These are phyloP conservation scores for Paraescarpia echinospica DNA, from an alignment of 1,140 invertebrate species.

Conservation along the genomic window DNA sequence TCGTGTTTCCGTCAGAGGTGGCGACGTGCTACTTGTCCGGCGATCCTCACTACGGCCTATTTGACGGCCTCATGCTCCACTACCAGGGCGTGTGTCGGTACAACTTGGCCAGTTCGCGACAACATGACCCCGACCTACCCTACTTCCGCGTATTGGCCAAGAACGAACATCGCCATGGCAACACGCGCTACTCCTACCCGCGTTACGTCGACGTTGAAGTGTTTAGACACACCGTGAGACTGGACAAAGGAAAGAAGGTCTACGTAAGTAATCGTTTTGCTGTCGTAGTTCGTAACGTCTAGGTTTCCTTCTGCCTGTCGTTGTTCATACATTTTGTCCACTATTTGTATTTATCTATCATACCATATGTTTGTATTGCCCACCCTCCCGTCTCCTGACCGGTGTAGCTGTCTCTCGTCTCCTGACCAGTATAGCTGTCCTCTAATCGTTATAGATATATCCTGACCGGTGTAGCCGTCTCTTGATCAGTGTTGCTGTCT, in stretches of 20 bases:
- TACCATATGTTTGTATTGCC: too few species aligned
- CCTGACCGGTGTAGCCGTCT: background rate
- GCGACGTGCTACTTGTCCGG: background rate
- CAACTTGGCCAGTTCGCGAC: background rate
- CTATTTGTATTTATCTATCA: too few species aligned
- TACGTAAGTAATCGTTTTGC: background rate
- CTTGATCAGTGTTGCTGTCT: background rate
- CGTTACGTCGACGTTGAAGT: slow-evolving; percentile 10
- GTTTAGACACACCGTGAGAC: background rate
- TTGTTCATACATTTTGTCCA: too few species aligned
- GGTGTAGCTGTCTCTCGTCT: background rate
- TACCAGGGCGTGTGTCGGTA: slow-evolving; percentile 14
- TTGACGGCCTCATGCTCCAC: slow-evolving; percentile 1
- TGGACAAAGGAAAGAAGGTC: background rate
- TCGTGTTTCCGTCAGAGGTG: background rate
- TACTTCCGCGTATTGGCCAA: slow-evolving; percentile 5
- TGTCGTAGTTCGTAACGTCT: too few species aligned
- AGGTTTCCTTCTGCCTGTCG: too few species aligned
- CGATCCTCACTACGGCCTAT: slow-evolving; percentile 3
- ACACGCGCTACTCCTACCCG: background rate
- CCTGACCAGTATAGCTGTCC: background rate
- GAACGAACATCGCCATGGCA: background rate
- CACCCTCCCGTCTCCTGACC: background rate
- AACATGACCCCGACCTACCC: background rate
- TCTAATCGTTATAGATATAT: background rate